Evolutionary conservation across 1,140 invertebrate genomes (phyloP).

Genomic region (Pachyrhynchus sulphureomaculatus): DNA sequence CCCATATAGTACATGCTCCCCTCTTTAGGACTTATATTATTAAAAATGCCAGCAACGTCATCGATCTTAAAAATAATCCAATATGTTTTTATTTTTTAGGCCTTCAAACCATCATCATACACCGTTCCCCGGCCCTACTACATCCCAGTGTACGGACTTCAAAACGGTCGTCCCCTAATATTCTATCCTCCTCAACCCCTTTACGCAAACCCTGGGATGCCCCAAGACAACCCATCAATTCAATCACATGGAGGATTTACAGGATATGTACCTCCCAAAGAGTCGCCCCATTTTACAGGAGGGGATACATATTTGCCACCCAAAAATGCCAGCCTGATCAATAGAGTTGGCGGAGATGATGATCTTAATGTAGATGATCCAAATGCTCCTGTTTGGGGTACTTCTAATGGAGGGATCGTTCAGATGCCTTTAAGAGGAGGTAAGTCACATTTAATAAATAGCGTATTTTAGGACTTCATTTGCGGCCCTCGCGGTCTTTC

Average conservation of each 20-base stretch:
- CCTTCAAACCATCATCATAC: slow-evolving; percentile 39
- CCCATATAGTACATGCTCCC: too few relatives aligned
- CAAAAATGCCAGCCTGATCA: too few relatives aligned
- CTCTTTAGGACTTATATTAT: too few relatives aligned
- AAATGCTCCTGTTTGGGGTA: slow-evolving; percentile 41
- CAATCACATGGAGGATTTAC: slow-evolving; percentile 19
- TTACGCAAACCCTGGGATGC: slow-evolving; percentile 33
- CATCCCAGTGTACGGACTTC: slow-evolving; percentile 44
- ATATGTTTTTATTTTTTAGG: slow-evolving; percentile 5
- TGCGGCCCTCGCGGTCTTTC: too few relatives aligned
- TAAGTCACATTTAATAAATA: too few relatives aligned
- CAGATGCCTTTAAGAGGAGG: slow-evolving; percentile 17
- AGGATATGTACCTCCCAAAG: slow-evolving; percentile 34
- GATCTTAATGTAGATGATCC: slow-evolving; percentile 36
- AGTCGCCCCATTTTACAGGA: neutral
- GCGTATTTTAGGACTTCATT: too few relatives aligned
- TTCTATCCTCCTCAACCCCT: slow-evolving; percentile 46
- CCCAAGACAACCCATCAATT: slow-evolving; percentile 32
- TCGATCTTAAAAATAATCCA: neutral
- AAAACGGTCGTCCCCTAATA: slow-evolving; percentile 40
- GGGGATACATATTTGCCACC: neutral
- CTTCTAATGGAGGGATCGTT: neutral
- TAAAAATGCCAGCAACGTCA: too few relatives aligned
- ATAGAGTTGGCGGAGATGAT: slow-evolving; percentile 15
- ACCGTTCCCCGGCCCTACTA: slow-evolving; percentile 43